Evolutionary conservation across 35 echinoderm and acorn worm genomes (phyloP), one percentile per base, ranked within the genome.

Genomic region (Ptychodera flava): DNA sequence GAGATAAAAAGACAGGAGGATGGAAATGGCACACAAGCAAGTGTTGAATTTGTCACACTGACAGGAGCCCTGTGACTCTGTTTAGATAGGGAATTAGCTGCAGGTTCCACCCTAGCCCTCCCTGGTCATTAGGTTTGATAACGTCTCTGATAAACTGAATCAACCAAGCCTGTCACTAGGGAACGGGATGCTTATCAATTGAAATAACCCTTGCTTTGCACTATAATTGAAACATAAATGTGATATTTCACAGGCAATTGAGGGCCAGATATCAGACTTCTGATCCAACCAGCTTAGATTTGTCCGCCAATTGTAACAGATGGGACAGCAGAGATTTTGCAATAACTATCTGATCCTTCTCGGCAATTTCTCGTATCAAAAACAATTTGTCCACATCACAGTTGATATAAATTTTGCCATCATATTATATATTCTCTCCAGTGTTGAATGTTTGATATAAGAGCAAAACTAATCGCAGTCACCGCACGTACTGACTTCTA

Each of bases 101-200:
- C 45, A 64, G 45, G 45, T 64, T 22, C 45, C 45, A 64, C 45
- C 45, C 45, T 64, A 22, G 45, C 22, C 45, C 45, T 64, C 45
- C 45, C 45, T 64, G 6, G 45, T 64, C 45, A 64, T 64, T 64
- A 64, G 45, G 45, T 64, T 64, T 64, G 45, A 64, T 64, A 64
- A 64, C 45, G 45, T 22, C 45, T 64, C 45, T 64, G 45, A 64
- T 64, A 64, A 64, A 64, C 45, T 64, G 22, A 64, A 64, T 64
- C 45, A 64, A 64, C 45, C 45, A 64, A 22, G 6, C 45, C 45
- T 64, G 45, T 64, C 45, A 64, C 45, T 64, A 12, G 45, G 45
- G 45, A 64, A 64, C 45, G 45, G n/a, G 45, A 64, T 64, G 45
- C 45, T 64, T 64, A 64, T 64, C 45, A 64, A 64, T 64, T 64